Evolutionary conservation across 2,797 vertebrate species (phyloP), one percentile per base, ranked within the genome.

Genomic region (Varecia variegata): DNA sequence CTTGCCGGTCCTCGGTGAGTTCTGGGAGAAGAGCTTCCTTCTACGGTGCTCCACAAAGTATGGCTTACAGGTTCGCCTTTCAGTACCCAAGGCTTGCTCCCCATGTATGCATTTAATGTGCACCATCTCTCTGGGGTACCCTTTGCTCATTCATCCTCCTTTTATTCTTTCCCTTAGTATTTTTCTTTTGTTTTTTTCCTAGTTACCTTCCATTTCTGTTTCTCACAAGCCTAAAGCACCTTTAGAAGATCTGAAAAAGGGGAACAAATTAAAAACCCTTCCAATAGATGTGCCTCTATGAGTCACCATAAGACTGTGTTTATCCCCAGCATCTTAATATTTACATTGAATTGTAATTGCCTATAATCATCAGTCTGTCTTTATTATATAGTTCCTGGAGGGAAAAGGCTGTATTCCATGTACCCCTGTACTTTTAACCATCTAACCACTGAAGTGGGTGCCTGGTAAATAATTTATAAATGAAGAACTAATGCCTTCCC

Each of bases 391-490:
- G 1, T 77, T 80, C 8, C 67, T 89, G 15, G 40, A 83, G 47
- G 4, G 8, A 76, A 92, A 47, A 87, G 4, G 0, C n/a, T 74
- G 45, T 45, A 45, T 52, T 90, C 15, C 88, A 2, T 71, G 13
- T 79, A 45, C 62, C 79, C 21, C 32, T 92, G 12, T 45, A 77
- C 35, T 10, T 92, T 90, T 70, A 67, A 65, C n/a, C 13, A 62
- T 84, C 52, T 52, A 84, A 45, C 27, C 32, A 40, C 35, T 15
- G 40, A 7, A 35, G 17, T 54, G 23, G 18, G n/a, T 73, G 25
- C 40, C 81, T 95, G 56, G 35, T 45, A 85, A 92, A 58, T 30
- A 88, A 86, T 73, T 93, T 60, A 35, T 60, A 71, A 86, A 92
- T 30, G 14, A 95, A 83, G 17, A 70, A 70, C 10, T 60, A 18